Base-by-base conservation (phyloP, 2,888 invertebrate genomes). In the Brachylomia viminalis region DNA sequence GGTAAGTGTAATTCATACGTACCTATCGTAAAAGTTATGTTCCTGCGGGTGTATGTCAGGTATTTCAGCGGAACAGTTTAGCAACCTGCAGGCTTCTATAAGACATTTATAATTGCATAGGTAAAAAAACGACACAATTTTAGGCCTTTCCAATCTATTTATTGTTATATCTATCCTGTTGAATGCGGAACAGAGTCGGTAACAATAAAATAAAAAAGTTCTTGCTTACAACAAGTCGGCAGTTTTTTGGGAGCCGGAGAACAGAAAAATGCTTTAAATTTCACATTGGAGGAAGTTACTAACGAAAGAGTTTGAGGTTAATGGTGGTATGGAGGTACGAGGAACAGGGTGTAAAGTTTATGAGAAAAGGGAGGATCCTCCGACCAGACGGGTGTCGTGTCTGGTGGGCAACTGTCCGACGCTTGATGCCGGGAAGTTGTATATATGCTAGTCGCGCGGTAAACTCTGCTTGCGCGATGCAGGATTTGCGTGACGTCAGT, bases 241-340 rank as follows among this genome's bases (percentile, higher is more conserved):
- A 83, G 85, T 88, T 86, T 77, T 65, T 65, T 73, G 75, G 64
- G 88, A 92, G 92, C 92, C 68, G 72, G 75, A 62, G 88, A 92
- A 92, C 92, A 92, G 92, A 91, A 90, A 91, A 93, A 91, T 92
- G 93, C 94, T 94, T 95, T 95, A 94, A 94, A 94, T 94, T 93
- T 94, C 94, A 93, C 93, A 94, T 93, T 92, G 86, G 89, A 93
- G 87, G 88, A 87, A 88, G 86, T 89, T 89, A 85, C 89, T 93
- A 93, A 94, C 94, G 92, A 94, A 94, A 93, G 90, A 88, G 86
- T 91, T 81, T 88, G 77, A 89, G 91, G 92, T 92, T 93, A 92
- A 94, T 92, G 91, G 90, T 77, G 80, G 87, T 84, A 87, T 76
- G 85, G 84, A 87, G 88, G 87, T 84, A 87, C 77, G 85, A n/a